Base-by-base conservation (phyloP, 1,140 invertebrate genomes). In the Yoshiicerus persimilis region DNA sequence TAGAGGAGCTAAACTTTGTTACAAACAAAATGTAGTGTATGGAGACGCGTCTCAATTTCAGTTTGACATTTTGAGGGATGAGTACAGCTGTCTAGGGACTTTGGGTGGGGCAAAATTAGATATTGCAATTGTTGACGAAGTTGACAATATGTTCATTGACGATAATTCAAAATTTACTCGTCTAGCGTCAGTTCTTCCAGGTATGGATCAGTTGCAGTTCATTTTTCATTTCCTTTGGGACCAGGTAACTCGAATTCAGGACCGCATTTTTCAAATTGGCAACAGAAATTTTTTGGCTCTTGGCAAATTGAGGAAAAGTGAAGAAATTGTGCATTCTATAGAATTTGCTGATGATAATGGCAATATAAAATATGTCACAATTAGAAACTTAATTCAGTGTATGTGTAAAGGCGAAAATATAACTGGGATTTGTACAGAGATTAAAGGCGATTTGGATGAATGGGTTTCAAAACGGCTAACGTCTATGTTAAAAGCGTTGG, bases 111-210 rank as follows among this genome's bases (percentile, higher is more conserved):
- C 84, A 20, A 34, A 10, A 1, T 80, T 23, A 64, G 64, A 41
- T 16, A 84, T 62, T 2, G 75, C 86, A 1, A 87, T 90, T 32
- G 47, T 90, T 5, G 89, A 90, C 47, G 89, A 90, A 62, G 89
- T 90, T 4, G 89, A 90, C 64, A 38, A n/a, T 13, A 87, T 88
- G 87, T 85, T 88, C 23, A 86, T 90, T 84, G 89, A 90, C 36
- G 86, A 90, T 75, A 80, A 23, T 47, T 84, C 77, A 4, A 86
- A 88, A 64, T 47, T 85, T 4, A 75, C 89, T 13, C 13, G 87
- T 13, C 30, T 90, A n/a, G 38, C 75, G 16, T 86, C 84, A 0
- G 86, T 39, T 32, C 23, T 89, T 0, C 89, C 89, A 10, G 89
- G 87, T n/a, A 88, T 88, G 87, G 89, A 89, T 16, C 30, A 39